Conservation (phyloP, 2,888 invertebrate genomes). For the Lasioglossum villosulum region DNA sequence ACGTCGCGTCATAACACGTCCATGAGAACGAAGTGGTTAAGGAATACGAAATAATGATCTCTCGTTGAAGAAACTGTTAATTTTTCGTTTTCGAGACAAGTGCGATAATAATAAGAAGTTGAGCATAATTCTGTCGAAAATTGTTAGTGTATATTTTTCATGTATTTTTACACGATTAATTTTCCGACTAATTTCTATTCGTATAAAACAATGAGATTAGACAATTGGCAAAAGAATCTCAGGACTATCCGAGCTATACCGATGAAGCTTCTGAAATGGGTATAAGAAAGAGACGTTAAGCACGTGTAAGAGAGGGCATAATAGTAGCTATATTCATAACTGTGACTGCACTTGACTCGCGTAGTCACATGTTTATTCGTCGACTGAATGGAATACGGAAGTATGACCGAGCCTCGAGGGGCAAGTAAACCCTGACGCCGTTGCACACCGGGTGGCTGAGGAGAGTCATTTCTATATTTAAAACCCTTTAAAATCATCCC, state of each 20-base stretch:
- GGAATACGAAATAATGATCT: neutral
- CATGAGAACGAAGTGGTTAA: too few relatives aligned
- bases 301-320: slow-evolving; percentile 2
- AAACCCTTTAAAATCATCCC: neutral
- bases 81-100: neutral
- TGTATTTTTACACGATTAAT: neutral
- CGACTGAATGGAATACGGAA: slow-evolving; percentile 41
- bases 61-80: neutral
- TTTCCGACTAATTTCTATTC: neutral
- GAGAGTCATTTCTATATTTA: neutral
- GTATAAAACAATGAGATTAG: too few relatives aligned
- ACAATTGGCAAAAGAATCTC: neutral
- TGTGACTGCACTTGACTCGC: slow-evolving; percentile 7
- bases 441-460: neutral
- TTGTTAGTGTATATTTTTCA: neutral
- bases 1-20: too few relatives aligned
- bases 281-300: neutral
- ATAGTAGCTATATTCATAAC: slow-evolving; percentile 27
- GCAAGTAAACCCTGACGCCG: slow-evolving; percentile 8
- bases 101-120: too few relatives aligned
- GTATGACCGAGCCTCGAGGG: slow-evolving; percentile 25
- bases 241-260: neutral
- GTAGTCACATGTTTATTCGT: slow-evolving; percentile 43
- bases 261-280: neutral
- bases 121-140: neutral